Conservation (phyloP, 2,797 vertebrate genomes). For the Squalus acanthias region DNA sequence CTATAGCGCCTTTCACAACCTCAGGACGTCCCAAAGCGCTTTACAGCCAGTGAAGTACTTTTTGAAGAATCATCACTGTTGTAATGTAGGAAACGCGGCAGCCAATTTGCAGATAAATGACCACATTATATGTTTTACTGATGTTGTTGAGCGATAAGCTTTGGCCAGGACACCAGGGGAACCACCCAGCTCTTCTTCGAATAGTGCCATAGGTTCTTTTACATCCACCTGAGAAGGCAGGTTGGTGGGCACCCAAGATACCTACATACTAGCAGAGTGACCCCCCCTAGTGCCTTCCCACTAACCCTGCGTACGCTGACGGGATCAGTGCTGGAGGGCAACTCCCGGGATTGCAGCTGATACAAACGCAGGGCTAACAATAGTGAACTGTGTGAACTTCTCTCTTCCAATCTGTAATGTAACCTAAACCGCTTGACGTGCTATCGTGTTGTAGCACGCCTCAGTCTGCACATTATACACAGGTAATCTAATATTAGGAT, state of each 20-base stretch:
- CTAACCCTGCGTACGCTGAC: not conserved
- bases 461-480: not conserved
- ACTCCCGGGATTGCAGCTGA: not conserved
- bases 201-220: too few relatives aligned
- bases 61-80: not conserved
- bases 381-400: not conserved
- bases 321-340: not conserved
- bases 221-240: not conserved
- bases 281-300: not conserved
- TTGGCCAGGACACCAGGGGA: not conserved
- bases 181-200: not conserved
- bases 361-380: not conserved
- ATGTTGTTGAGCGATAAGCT: not conserved
- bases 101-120: not conserved
- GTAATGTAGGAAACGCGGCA: not conserved
- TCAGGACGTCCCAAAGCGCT: not conserved
- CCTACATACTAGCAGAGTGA: not conserved
- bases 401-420: not conserved
- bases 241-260: not conserved
- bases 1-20: too few relatives aligned
- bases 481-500: not conserved
- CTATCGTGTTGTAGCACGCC: not conserved
- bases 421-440: not conserved
- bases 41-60: not conserved
- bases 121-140: not conserved